phyloP scores from a whole-genome alignment of 92 coral and sea anemone genomes.

The Palythoa heliodiscus region DNA sequence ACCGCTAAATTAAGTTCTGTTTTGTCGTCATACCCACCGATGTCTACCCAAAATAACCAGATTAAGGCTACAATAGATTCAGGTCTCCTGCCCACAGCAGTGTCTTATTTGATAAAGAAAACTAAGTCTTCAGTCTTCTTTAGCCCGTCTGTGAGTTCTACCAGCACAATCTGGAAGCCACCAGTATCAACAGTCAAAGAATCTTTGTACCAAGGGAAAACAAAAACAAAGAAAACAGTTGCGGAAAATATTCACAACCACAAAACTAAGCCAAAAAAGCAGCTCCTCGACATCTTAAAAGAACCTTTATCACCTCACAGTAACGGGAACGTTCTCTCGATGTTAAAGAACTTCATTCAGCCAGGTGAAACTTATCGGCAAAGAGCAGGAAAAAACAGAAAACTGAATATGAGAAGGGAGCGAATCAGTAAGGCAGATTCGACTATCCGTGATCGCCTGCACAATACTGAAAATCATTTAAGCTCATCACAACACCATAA shows the following conservation, averaged over 20 bases:
- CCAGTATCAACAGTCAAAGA: not conserved
- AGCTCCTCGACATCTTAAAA: not conserved
- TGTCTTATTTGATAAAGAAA: not conserved
- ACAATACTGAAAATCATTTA: not conserved
- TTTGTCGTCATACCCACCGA: not conserved
- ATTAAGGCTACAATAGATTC: not conserved
- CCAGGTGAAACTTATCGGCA: not conserved
- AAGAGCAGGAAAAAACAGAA: not conserved
- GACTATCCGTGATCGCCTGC: not conserved
- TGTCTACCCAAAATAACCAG: not conserved
- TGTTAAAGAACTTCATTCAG: not conserved
- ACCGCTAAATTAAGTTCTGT: not conserved
- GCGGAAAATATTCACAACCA: not conserved
- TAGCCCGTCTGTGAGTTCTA: not conserved
- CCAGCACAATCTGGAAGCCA: not conserved
- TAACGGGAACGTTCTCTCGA: not conserved
- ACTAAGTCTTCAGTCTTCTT: not conserved
- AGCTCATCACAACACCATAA: not conserved
- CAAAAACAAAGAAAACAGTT: slow-evolving; percentile 7
- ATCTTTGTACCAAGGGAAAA: not conserved
- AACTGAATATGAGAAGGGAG: not conserved
- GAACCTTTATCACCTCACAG: not conserved
- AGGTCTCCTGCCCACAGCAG: not conserved
- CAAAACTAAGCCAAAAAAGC: not conserved
- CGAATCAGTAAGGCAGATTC: not conserved